Percentiles rank a stretch among this genome's conserved stretches.
Evolutionary conservation across 2,888 invertebrate genomes (phyloP).

Genomic region (Tetragonula carbonaria): DNA sequence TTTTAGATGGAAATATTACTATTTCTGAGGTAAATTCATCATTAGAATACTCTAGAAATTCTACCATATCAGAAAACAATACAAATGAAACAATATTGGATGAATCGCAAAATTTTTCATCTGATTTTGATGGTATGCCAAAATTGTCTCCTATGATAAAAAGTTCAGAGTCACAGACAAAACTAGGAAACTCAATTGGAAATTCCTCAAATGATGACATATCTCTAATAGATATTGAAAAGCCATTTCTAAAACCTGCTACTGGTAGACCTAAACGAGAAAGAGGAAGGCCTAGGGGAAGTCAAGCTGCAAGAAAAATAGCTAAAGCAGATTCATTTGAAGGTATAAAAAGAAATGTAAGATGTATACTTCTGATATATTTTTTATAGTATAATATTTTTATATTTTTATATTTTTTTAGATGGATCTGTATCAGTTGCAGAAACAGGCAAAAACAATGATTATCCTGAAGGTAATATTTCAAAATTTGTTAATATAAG

Average conservation of each 20-base stretch:
- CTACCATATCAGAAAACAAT: slow-evolving; percentile 66
- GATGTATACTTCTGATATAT: not conserved
- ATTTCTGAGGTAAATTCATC: slow-evolving; percentile 68
- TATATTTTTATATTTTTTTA: slow-evolving; percentile 59
- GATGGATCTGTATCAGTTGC: slow-evolving; percentile 75
- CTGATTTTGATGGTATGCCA: slow-evolving; percentile 82
- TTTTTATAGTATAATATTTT: slow-evolving; percentile 5
- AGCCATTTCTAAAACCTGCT: slow-evolving; percentile 80
- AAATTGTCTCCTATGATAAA: slow-evolving; percentile 81
- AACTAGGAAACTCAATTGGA: slow-evolving; percentile 69
- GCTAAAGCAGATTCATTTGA: slow-evolving; percentile 77
- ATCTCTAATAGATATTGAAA: slow-evolving; percentile 74
- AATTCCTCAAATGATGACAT: slow-evolving; percentile 75
- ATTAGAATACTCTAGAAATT: slow-evolving; percentile 73
- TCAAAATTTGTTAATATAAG: not conserved
- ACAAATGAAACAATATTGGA: slow-evolving; percentile 64
- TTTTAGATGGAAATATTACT: slow-evolving; percentile 67
- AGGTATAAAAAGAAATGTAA: slow-evolving; percentile 65
- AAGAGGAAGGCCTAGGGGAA: slow-evolving; percentile 75
- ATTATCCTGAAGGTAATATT: slow-evolving; percentile 79
- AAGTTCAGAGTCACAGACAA: slow-evolving; percentile 71
- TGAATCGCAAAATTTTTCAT: slow-evolving; percentile 70
- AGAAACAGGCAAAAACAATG: slow-evolving; percentile 77
- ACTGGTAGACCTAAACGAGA: slow-evolving; percentile 75
- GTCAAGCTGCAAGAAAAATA: slow-evolving; percentile 75